Evolutionary conservation across 2,888 invertebrate genomes (phyloP).

Genomic region (Pomacea canaliculata): DNA sequence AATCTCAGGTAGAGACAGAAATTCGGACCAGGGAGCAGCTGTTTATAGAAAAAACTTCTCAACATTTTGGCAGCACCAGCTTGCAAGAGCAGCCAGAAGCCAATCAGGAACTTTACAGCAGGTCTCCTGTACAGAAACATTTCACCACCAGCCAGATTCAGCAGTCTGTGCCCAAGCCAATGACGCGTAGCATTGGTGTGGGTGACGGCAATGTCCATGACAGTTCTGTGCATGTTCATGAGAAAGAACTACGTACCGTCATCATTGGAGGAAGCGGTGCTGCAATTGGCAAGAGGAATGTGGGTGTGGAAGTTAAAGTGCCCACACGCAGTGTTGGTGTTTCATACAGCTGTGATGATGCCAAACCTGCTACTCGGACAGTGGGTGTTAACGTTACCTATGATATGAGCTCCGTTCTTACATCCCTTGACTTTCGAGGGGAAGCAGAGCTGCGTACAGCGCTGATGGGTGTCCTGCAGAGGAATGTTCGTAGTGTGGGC

Average conservation of each 20-base stretch:
- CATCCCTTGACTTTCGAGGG: constrained; percentile 56
- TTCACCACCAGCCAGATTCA: constrained; percentile 41
- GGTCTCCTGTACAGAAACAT: constrained; percentile 18
- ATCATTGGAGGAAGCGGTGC: constrained; percentile 54
- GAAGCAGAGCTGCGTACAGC: constrained; percentile 57
- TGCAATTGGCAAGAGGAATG: constrained; percentile 56
- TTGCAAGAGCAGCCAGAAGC: not conserved
- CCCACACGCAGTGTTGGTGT: constrained; percentile 67
- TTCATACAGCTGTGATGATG: constrained; percentile 60
- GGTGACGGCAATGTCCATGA: constrained; percentile 73
- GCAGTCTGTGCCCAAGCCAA: constrained; percentile 41
- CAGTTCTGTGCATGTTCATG: constrained; percentile 63
- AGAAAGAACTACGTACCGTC: constrained; percentile 67
- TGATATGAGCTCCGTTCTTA: constrained; percentile 51
- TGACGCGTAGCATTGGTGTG: constrained; percentile 75
- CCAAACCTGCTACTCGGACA: constrained; percentile 58
- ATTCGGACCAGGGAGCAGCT: constrained; percentile 18
- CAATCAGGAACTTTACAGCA: not conserved
- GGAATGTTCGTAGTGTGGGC: constrained; percentile 60
- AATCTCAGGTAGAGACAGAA: constrained; percentile 26
- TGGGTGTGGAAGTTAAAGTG: constrained; percentile 60
- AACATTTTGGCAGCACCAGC: not conserved
- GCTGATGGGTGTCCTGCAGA: constrained; percentile 58
- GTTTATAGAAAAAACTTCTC: not conserved
- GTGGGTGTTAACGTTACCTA: constrained; percentile 61